phyloP scores from a whole-genome alignment of 2,113 vertebrate species.

The Ovibos moschatus region DNA sequence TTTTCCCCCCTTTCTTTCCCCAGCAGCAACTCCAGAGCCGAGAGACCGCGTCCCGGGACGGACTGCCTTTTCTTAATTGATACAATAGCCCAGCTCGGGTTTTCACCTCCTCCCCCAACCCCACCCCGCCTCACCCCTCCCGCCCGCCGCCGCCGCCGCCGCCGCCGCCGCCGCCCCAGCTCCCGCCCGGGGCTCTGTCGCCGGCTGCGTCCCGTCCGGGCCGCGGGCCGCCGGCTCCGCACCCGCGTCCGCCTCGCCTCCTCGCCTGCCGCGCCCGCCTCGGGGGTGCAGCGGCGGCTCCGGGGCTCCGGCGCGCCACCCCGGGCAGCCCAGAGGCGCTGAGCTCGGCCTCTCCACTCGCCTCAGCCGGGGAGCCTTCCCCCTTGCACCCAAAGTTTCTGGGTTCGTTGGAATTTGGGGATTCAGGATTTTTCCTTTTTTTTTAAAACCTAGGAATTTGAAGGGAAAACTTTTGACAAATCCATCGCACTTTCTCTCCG shows the following conservation, averaged over 20 bases:
- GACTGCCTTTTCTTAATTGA: too few relatives aligned
- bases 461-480: slow-evolving; percentile 50
- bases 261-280: slow-evolving; percentile 20
- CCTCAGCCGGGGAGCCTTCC: slow-evolving; percentile 38
- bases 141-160: background rate
- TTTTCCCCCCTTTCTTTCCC: too few relatives aligned
- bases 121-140: slow-evolving; percentile 14
- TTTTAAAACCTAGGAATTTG: slow-evolving; percentile 41
- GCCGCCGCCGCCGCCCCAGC: slow-evolving; percentile 50
- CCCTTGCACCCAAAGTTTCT: slow-evolving; percentile 59
- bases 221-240: slow-evolving; percentile 44
- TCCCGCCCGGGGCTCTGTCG: slow-evolving; percentile 63
- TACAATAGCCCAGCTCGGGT: too few relatives aligned
- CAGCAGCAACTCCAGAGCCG: too few relatives aligned
- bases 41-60: too few relatives aligned
- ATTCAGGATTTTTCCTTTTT: slow-evolving; percentile 31
- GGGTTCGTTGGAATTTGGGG: slow-evolving; percentile 63
- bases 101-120: too few relatives aligned
- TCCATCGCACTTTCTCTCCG: slow-evolving; percentile 37
- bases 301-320: background rate
- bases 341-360: slow-evolving; percentile 42
- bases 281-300: slow-evolving; percentile 30
- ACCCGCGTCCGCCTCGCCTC: slow-evolving; percentile 40
- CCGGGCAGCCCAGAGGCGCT: background rate
- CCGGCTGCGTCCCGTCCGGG: slow-evolving; percentile 44